Evolutionary conservation across 2,888 invertebrate species (phyloP), one percentile per base, ranked within the genome.

Genomic region (Xanthorhoe spadicearia): DNA sequence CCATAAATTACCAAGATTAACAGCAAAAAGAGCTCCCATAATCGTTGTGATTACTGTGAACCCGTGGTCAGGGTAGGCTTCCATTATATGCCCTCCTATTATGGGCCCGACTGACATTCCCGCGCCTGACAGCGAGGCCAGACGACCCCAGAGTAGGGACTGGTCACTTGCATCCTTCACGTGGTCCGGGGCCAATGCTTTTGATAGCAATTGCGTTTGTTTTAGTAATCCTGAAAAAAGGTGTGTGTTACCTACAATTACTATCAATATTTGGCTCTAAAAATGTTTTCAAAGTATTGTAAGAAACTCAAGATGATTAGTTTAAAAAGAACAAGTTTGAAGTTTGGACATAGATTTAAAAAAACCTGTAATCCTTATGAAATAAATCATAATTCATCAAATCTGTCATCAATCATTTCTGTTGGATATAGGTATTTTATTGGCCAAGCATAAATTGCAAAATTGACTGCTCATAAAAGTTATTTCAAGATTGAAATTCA

Each of bases 81-180:
- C 94, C 19, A 90, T 88, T 51, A 95, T 78, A 77, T 95, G 94
- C 0, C 95, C 95, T 8, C 95, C 94, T 28, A 95, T 83, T 18
- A 94, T 84, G 0, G 95, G 95, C 2, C 95, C 96, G 17, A 95
- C 61, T 9, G 95, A 94, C 82, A 95, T 94, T 43, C 95, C 95
- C 8, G 95, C 76, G 60, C 94, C 94, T 23, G 94, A 93, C 19
- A 94, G 87, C 8, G 95, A 94, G 69, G 94, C 93, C 62, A 95
- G 89, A 72, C 89, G 89, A 9, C 95, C 95, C 74, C 94, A 94
- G 23, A 94, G 86, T 43, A 88, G 83, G 0, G 94, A 86, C 65
- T 94, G 94, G 53, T 94, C 84, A 4, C 71, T 76, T 8, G 86
- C 77, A 50, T 79, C 78, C 18, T 89, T 87, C 49, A 94, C 83